Evolutionary conservation across 2,797 vertebrate species (phyloP), one percentile per base, ranked within the genome.

Genomic region (Siniperca obscura): DNA sequence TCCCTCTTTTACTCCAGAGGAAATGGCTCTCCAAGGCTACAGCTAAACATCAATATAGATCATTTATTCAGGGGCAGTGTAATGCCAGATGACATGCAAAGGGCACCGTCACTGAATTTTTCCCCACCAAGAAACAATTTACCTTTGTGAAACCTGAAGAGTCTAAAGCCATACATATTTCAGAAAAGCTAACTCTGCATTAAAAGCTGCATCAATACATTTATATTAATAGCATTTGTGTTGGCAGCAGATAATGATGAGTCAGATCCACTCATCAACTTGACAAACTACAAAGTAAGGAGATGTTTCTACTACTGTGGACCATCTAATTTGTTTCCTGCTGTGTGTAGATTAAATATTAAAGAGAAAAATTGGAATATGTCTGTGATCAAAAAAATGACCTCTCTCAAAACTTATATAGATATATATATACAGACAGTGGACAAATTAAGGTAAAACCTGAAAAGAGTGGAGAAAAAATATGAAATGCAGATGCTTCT

Each of bases 41-140:
- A 30, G 65, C 53, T 48, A 75, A 86, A 79, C 67, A 73, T 64
- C 56, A 81, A 52, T 77, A 72, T 34, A 69, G 62, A 87, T 89
- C 25, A 82, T 92, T 91, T 77, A 87, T 83, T 76, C 74, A 50
- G 59, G n/a, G 46, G 22, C 57, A 48, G 22, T 59, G 34, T 77
- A 71, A 66, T 80, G 55, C 38, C 59, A 52, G 70, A 75, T 86
- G 74, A 70, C 70, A 76, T 66, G 66, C 42, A 81, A 82, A 88
- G 81, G 82, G 62, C 87, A 86, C 66, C n/a, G n/a, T 72, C 73
- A 71, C 60, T 78, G 75, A 84, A 83, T 53, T 74, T 81, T 76
- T 86, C 76, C 70, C 21, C 57, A 12, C 46, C 57, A 71, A 84
- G 40, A 84, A 87, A 80, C 80, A 74, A 80, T 88, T 89, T 87